phyloP scores from a whole-genome alignment of 1,140 invertebrate genomes.

The Hylyphantes graminicola region DNA sequence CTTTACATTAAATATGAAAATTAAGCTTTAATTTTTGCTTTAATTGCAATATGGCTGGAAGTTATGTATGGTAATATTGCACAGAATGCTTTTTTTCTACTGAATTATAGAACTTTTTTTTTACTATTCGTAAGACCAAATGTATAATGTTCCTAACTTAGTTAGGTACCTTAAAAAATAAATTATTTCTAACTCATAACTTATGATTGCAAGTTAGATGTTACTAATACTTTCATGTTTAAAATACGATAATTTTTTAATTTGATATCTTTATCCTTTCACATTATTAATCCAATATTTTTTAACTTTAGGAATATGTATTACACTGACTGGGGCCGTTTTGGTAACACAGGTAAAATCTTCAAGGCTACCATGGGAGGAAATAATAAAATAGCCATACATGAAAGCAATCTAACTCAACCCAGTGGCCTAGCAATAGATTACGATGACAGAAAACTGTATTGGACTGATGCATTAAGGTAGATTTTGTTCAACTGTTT shows the following conservation, averaged over 20 bases:
- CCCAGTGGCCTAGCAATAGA: slow-evolving; percentile 96
- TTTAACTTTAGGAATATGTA: slow-evolving; percentile 76
- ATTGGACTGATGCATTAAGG: slow-evolving; percentile 97
- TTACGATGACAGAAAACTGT: slow-evolving; percentile 93
- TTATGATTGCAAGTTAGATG: too few species aligned
- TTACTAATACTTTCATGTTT: too few species aligned
- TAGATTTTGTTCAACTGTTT: slow-evolving; percentile 57
- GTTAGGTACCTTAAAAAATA: too few species aligned
- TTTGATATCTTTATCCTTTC: background rate
- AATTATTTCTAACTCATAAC: too few species aligned
- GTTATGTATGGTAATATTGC: too few species aligned
- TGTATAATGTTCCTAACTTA: too few species aligned
- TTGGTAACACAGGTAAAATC: slow-evolving; percentile 93
- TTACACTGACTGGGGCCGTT: slow-evolving; percentile 93
- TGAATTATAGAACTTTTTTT: too few species aligned
- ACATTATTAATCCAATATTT: slow-evolving; percentile 11
- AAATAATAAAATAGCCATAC: slow-evolving; percentile 87
- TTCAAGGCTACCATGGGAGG: slow-evolving; percentile 97
- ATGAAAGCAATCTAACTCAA: slow-evolving; percentile 91
- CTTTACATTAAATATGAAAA: too few species aligned
- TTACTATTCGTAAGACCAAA: too few species aligned
- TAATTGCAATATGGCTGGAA: too few species aligned
- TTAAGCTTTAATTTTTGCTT: background rate
- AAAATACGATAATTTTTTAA: background rate
- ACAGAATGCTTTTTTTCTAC: too few species aligned